Evolutionary conservation across 2,797 vertebrate species (phyloP).

Genomic region (Margarornis squamiger): DNA sequence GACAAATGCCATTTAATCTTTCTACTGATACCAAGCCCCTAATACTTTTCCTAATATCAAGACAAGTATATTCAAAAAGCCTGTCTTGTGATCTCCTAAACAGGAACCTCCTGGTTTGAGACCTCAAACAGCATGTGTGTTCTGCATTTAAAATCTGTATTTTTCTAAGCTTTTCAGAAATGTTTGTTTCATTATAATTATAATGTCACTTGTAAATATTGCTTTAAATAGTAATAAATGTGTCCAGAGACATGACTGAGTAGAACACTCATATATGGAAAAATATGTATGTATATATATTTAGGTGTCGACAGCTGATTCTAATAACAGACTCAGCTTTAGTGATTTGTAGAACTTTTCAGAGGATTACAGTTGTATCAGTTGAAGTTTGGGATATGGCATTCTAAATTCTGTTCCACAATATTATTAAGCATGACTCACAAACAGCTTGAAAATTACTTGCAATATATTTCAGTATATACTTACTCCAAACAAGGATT

Average conservation of each 20-base stretch:
- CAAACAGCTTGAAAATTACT: background rate
- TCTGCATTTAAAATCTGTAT: background rate
- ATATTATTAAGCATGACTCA: background rate
- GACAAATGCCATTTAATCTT: background rate
- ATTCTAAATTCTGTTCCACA: background rate
- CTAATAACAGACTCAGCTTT: background rate
- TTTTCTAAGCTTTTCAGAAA: background rate
- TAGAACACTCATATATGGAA: background rate
- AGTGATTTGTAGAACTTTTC: background rate
- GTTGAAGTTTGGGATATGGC: background rate
- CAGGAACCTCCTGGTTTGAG: fast-evolving
- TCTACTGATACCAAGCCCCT: background rate
- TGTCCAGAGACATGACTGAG: background rate
- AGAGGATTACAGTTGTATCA: background rate
- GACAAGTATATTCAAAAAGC: background rate
- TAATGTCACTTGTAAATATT: background rate
- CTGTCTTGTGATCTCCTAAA: background rate
- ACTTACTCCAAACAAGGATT: background rate
- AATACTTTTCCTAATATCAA: background rate
- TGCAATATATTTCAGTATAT: background rate
- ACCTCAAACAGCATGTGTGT: background rate
- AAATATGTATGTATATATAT: background rate
- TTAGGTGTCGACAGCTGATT: background rate
- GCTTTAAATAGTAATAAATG: background rate
- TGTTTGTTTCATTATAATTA: background rate